Evolutionary conservation across 1,140 invertebrate genomes (phyloP).

Genomic region (Microvelia longipes): DNA sequence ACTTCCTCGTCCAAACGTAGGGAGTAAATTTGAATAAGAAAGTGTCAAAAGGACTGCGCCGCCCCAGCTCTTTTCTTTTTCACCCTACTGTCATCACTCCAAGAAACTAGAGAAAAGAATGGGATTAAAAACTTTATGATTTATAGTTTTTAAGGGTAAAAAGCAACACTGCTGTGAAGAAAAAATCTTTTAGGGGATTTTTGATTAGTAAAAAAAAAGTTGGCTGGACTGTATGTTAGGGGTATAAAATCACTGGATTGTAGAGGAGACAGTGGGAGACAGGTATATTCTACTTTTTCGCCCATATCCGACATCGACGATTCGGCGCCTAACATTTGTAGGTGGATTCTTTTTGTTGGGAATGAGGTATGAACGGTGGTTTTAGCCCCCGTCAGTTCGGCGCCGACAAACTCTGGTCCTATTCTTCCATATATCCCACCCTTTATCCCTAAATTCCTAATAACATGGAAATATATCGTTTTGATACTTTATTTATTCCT

Average conservation of each 20-base stretch:
- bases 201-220: neutral
- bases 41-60: too few relatives aligned
- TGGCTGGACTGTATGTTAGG: neutral
- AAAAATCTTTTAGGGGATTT: neutral
- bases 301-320: neutral
- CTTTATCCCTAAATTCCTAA: neutral
- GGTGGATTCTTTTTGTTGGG: too few relatives aligned
- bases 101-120: too few relatives aligned
- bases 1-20: too few relatives aligned
- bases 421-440: neutral
- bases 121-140: neutral
- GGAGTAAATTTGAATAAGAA: too few relatives aligned
- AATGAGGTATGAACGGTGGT: neutral
- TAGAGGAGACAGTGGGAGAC: neutral
- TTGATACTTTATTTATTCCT: neutral
- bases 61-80: too few relatives aligned
- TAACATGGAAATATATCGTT: neutral
- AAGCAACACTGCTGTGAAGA: neutral
- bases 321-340: neutral
- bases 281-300: neutral
- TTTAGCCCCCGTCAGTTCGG: neutral
- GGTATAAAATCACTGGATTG: neutral
- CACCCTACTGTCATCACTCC: too few relatives aligned
- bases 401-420: neutral
- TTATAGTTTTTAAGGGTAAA: neutral